phyloP scores from a whole-genome alignment of 2,888 invertebrate genomes.

The Acheta domesticus region DNA sequence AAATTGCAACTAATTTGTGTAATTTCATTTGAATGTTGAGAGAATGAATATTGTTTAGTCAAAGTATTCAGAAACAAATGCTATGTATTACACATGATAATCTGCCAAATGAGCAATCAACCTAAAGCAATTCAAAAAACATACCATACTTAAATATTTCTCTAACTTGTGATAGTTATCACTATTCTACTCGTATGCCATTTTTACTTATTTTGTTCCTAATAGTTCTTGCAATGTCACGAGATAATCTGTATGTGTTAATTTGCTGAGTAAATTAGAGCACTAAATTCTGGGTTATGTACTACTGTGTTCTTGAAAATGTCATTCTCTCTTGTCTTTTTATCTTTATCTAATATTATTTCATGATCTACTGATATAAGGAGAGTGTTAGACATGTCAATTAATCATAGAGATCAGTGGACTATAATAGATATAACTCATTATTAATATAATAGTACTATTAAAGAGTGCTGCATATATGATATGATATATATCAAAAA shows the following conservation, averaged over 20 bases:
- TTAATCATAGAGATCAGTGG: not conserved
- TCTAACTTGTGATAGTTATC: not conserved
- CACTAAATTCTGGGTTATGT: not conserved
- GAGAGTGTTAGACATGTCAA: conserved; percentile 12
- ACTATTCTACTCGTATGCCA: not conserved
- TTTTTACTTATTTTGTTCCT: not conserved
- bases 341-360: not conserved
- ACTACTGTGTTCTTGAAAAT: not conserved
- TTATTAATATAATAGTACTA: conserved; percentile 9
- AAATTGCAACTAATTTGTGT: not conserved
- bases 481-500: conserved; percentile 5
- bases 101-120: conserved; percentile 3
- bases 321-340: not conserved
- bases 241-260: too few species aligned
- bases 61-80: not conserved
- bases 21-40: not conserved
- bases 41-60: not conserved
- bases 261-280: too few species aligned
- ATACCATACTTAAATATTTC: not conserved
- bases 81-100: not conserved
- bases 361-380: not conserved
- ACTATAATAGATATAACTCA: conserved; percentile 12
- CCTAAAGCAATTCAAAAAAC: not conserved
- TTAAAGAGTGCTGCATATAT: not conserved
- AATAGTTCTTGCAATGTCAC: too few species aligned